Conservation (phyloP, 1,140 invertebrate species). For the Lasioglossum albipes region DNA sequence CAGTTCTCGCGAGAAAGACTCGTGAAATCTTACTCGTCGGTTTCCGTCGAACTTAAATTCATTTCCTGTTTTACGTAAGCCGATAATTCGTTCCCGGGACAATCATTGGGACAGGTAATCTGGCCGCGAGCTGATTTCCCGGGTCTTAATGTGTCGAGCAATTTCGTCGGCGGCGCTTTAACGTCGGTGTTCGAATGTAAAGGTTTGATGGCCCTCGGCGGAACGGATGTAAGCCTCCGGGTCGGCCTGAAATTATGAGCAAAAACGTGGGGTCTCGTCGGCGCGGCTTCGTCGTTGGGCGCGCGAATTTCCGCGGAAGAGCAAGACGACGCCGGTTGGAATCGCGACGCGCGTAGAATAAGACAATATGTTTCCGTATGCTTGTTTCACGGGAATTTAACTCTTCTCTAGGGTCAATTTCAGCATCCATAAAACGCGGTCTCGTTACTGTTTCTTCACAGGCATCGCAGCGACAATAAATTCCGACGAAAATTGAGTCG, state of each 20-base stretch:
- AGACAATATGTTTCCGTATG: constrained; percentile 9
- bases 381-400: constrained; percentile 26
- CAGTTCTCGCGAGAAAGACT: no score
- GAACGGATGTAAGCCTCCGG: neutral
- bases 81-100: neutral
- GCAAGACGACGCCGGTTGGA: neutral
- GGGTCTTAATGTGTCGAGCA: neutral
- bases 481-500: constrained; percentile 37
- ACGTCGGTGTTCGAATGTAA: constrained; percentile 5
- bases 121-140: neutral
- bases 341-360: neutral
- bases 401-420: constrained; percentile 27
- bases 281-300: no score
- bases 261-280: neutral
- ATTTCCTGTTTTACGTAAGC: neutral
- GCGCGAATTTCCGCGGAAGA: neutral
- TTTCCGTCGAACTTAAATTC: neutral
- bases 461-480: constrained; percentile 23
- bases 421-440: constrained; percentile 27
- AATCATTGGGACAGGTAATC: neutral
- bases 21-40: neutral
- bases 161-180: neutral
- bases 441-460: constrained; percentile 39
- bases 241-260: neutral
- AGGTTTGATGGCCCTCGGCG: neutral